Evolutionary conservation across 2,797 vertebrate species (phyloP), one percentile per base, ranked within the genome.

Genomic region (Pachyuromys duprasi): DNA sequence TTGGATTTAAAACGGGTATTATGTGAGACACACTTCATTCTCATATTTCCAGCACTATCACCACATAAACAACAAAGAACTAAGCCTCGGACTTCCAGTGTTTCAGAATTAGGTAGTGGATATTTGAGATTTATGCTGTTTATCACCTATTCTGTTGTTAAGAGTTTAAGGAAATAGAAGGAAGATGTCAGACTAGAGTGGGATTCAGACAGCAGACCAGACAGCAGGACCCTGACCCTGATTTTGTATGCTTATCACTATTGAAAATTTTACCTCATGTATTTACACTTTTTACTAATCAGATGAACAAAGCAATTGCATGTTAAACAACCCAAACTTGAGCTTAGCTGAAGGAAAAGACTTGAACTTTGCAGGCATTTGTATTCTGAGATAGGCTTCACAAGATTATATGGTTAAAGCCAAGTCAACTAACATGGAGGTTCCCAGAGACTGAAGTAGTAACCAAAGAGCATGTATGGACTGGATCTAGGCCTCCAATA

Each of bases 331-430:
- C 72, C 67, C 9, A 91, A 88, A 82, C 69, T 31, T 55, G n/a
- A 92, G 6, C 67, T 76, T 57, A 80, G 11, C 18, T 78, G 57
- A 95, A 57, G 78, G 31, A 81, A 91, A 93, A 81, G 3, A 79
- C 39, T 11, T 92, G 36, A 70, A 36, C 7, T 86, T 89, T 87
- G 92, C 33, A 94, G 49, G 13, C 4, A 88, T 86, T 89, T 33
- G 31, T 95, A 18, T 75, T 94, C 70, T 95, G 22, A 15, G 87
- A 95, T 87, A 91, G 92, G 80, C 57, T 83, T 96, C 5, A 11
- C 33, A 90, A 24, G 8, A 72, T 86, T 92, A 97, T 49, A 86
- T 89, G 76, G 31, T 45, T 69, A 90, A 22, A 57, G 55, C 17
- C 17, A 15, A 57, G 17, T 18, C 55, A 57, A 57, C 55, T 57